phyloP scores from a whole-genome alignment of 2,113 vertebrate genomes.

The Xenus cinereus region DNA sequence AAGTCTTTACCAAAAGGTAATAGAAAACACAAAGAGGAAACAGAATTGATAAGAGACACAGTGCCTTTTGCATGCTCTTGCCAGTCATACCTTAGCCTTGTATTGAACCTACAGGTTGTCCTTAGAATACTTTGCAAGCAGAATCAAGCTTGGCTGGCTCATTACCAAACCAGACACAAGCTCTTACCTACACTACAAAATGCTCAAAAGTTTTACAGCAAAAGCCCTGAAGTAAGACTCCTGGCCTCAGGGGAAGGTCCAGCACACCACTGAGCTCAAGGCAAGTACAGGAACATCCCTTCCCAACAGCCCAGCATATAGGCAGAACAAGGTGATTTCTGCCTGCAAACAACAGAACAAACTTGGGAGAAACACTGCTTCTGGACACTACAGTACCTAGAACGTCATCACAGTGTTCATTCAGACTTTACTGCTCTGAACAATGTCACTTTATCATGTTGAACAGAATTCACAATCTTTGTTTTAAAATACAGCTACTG shows the following conservation, averaged over 20 bases:
- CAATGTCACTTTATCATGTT: rapidly evolving
- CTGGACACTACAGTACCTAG: background rate
- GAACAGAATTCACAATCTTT: background rate
- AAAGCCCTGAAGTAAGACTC: background rate
- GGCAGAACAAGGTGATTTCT: background rate
- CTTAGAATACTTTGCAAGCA: background rate
- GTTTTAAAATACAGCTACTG: background rate
- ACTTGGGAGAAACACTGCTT: background rate
- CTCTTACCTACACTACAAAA: background rate
- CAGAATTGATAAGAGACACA: background rate
- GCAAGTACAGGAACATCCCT: rapidly evolving
- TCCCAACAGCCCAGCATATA: background rate
- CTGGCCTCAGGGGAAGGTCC: background rate
- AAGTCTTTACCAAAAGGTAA: background rate
- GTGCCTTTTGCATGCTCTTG: background rate
- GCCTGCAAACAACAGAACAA: background rate
- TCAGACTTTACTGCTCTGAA: background rate
- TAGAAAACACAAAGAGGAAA: background rate
- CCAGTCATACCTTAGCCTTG: background rate
- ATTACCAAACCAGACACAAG: background rate
- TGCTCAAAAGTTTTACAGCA: background rate
- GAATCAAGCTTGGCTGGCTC: background rate
- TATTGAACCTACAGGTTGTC: background rate
- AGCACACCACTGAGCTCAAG: background rate
- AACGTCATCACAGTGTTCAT: background rate